Evolutionary conservation across 37 sponge, comb jelly and placozoan species (phyloP), one percentile per base, ranked within the genome.

Genomic region (Halichondria panicea): DNA sequence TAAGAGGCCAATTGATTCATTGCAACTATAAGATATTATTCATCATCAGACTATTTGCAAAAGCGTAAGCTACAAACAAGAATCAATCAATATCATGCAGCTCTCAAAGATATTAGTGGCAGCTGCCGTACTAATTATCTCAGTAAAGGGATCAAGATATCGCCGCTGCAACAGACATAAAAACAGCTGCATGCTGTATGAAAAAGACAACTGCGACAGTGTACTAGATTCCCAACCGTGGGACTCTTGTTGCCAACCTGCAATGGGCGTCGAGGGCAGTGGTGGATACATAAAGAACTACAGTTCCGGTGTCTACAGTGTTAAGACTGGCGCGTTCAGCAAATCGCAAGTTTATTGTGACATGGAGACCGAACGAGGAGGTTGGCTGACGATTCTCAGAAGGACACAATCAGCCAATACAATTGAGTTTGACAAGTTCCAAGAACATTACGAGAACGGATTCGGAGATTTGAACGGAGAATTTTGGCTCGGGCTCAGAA

Each of bases 401-500:
- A 42, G 66, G 30, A 18, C 4, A 1, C n/a, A n/a, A n/a, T 24
- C 28, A 27, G 32, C 25, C 5, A 43, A 60, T 18, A n/a, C 24
- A 13, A 53, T 25, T 15, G 31, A 57, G 50, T 86, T 86, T 42
- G 42, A 86, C 32, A 46, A 42, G 1, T 28, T 12, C 21, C 61
- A 41, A 55, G 18, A 55, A 8, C 70, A 86, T 25, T 86, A 86
- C 53, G 80, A 86, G 50, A 59, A 79, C n/a, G 87, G 87, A 0
- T 86, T 86, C 68, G 87, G 87, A 13, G 37, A 79, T 24, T 68
- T 86, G 25, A 50, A 22, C 15, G 33, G 42, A 1, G 71, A 76
- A 8, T 86, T 86, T 43, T 86, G 80, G 80, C 79, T 74, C 53
- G 87, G 87, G 25, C 63, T 86, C 22, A 59, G 37, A 45, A n/a